These are phyloP conservation scores for Tympanuchus pallidicinctus DNA, from an alignment of 2,113 vertebrate species.

Conservation along the genomic window DNA sequence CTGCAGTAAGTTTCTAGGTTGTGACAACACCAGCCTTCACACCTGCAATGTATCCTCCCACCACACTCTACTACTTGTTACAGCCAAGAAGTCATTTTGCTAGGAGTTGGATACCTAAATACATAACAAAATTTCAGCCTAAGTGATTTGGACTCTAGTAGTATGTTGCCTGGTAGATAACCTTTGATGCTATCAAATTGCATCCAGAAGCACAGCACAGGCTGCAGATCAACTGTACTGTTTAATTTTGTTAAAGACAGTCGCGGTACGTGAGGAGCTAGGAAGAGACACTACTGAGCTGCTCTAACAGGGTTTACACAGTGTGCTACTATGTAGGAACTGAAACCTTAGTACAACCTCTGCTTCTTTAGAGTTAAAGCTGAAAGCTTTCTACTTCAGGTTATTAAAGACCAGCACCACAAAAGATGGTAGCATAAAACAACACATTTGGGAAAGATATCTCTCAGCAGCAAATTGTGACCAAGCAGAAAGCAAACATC, in stretches of 20 bases:
- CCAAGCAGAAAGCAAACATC: neutral
- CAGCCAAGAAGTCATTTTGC: neutral
- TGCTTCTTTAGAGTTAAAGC: neutral
- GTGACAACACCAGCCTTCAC: neutral
- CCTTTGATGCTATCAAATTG: neutral
- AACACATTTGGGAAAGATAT: neutral
- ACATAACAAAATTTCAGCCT: neutral
- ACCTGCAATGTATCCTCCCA: neutral
- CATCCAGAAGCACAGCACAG: neutral
- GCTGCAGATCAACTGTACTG: neutral
- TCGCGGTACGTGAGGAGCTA: neutral
- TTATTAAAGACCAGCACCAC: neutral
- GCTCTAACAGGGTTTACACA: neutral
- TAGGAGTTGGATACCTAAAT: neutral
- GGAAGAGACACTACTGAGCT: neutral
- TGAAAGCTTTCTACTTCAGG: neutral
- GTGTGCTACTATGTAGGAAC: neutral
- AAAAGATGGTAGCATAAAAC: neutral
- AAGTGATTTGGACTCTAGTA: neutral
- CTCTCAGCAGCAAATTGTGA: neutral
- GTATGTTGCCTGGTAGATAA: neutral
- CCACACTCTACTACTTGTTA: neutral
- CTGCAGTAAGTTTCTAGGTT: neutral
- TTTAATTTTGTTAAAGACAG: neutral
- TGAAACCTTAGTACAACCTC: neutral